Evolutionary conservation across 2,797 vertebrate species (phyloP).

Genomic region (Silurus aristotelis): DNA sequence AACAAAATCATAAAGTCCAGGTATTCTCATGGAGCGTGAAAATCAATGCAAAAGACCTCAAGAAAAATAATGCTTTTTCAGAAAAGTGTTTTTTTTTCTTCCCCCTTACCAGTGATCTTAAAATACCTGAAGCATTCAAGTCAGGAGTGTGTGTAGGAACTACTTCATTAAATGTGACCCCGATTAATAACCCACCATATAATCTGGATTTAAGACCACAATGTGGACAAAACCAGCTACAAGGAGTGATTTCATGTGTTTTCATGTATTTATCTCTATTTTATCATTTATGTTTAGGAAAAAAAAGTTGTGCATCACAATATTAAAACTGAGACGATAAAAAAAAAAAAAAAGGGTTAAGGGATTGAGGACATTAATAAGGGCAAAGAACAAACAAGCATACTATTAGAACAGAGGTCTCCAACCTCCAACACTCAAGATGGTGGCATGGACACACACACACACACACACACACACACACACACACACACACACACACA

Average conservation of each 20-base stretch:
- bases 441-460: too few relatives aligned
- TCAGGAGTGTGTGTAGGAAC: not conserved
- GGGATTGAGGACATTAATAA: not conserved
- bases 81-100: not conserved
- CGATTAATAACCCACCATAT: not conserved
- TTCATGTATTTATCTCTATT: not conserved
- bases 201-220: not conserved
- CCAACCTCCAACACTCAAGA: too few relatives aligned
- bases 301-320: not conserved
- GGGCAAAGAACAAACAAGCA: not conserved
- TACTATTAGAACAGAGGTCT: not conserved
- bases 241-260: not conserved
- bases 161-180: not conserved
- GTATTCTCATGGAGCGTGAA: not conserved
- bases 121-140: not conserved
- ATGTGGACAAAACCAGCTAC: not conserved
- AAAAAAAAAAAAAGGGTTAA: too few relatives aligned
- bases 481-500: too few relatives aligned
- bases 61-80: conserved; percentile 10
- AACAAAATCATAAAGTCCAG: not conserved
- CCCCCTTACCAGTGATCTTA: not conserved
- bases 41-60: conserved; percentile 17
- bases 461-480: too few relatives aligned
- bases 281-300: not conserved
- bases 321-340: not conserved